Evolutionary conservation across 2,113 vertebrate species (phyloP).

Genomic region (Mellivora capensis): DNA sequence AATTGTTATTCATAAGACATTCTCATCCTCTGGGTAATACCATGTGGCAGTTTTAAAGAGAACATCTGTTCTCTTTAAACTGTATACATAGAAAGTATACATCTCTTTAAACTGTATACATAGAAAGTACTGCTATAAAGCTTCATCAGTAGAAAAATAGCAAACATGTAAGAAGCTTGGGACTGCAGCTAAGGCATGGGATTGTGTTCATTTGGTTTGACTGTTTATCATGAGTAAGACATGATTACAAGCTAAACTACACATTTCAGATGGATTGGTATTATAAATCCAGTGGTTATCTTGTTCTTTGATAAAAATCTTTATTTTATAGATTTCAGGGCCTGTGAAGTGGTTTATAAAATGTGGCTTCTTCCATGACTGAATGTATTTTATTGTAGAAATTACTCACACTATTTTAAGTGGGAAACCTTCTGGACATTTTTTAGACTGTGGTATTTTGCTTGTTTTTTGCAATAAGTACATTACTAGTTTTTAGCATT

Average conservation of each 20-base stretch:
- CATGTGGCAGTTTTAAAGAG: conserved; percentile 14
- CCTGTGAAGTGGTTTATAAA: neutral
- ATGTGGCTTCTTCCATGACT: neutral
- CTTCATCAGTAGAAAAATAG: neutral
- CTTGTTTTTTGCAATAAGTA: neutral
- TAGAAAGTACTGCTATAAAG: neutral
- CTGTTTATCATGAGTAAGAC: neutral
- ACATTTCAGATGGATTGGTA: neutral
- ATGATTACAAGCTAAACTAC: neutral
- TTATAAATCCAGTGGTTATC: neutral
- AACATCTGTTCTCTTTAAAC: too few relatives aligned
- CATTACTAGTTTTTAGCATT: neutral
- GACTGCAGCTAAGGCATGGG: neutral
- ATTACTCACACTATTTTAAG: neutral
- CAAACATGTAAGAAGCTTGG: neutral
- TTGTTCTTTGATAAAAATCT: conserved; percentile 28
- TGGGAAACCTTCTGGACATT: neutral
- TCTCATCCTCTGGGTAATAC: neutral
- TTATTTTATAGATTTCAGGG: conserved; percentile 35
- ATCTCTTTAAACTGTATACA: too few relatives aligned
- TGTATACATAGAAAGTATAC: neutral
- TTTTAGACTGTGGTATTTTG: neutral
- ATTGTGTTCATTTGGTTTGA: neutral
- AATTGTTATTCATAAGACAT: neutral
- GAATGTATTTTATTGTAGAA: neutral